Conservation (phyloP, 2,888 invertebrate species). For the Apamea epomidion region DNA sequence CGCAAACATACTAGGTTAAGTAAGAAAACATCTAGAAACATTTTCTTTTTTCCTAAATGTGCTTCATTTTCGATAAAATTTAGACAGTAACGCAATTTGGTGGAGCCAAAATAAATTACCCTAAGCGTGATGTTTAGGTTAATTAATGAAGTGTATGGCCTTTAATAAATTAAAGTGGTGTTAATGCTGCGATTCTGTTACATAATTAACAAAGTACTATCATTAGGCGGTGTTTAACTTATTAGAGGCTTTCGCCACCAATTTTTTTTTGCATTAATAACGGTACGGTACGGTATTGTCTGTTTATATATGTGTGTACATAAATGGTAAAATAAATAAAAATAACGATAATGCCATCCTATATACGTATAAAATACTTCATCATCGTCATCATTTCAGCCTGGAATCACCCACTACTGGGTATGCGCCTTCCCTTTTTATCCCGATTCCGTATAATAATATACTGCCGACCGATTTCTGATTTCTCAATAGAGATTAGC, state of each 20-base stretch:
- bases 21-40: conserved; percentile 2
- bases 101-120: conserved; percentile 21
- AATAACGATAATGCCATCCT: neutral
- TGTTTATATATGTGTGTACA: no score
- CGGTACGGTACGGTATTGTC: no score
- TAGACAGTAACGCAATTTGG: conserved; percentile 10
- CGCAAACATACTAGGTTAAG: neutral
- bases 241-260: conserved; percentile 20
- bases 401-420: no score
- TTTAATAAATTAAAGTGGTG: conserved; percentile 50
- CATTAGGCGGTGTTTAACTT: conserved; percentile 13
- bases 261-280: neutral
- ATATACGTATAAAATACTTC: neutral
- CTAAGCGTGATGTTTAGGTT: conserved; percentile 10
- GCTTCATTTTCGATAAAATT: conserved; percentile 7
- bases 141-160: conserved; percentile 50
- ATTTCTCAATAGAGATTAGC: no score
- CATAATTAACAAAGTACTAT: conserved; percentile 49
- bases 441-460: no score
- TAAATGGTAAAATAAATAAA: no score
- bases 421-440: no score
- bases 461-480: no score
- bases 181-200: conserved; percentile 49
- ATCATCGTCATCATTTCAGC: no score
- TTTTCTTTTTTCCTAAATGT: neutral